Percentiles rank a stretch among this genome's conserved stretches.
Evolutionary conservation across 2,888 invertebrate species (phyloP).

Genomic region (Nomada ruficornis): DNA sequence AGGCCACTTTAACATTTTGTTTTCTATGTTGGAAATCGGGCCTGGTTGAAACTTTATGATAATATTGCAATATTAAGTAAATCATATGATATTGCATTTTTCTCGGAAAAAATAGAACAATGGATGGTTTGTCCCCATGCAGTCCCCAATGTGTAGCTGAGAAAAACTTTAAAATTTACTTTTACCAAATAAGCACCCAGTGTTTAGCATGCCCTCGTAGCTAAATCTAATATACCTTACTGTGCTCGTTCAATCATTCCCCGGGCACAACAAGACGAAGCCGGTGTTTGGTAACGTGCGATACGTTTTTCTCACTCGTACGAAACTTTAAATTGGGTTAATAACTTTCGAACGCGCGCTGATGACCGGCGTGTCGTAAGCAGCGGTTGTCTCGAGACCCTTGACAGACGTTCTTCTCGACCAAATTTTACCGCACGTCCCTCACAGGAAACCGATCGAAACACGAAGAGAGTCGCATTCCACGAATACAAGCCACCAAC

Average conservation of each 20-base stretch:
- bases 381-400: slow-evolving; percentile 18
- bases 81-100: no score
- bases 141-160: no score
- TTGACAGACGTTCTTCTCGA: slow-evolving; percentile 52
- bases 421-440: slow-evolving; percentile 61
- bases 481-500: slow-evolving; percentile 76
- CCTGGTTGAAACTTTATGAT: no score
- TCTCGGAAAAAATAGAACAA: no score
- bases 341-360: slow-evolving; percentile 37
- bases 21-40: no score
- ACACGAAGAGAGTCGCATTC: slow-evolving; percentile 79
- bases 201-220: slow-evolving; percentile 11
- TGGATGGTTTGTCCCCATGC: no score
- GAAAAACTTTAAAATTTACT: no score
- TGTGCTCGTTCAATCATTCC: not conserved
- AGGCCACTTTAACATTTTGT: no score
- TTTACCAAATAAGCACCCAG: no score
- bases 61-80: no score
- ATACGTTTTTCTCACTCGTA: not conserved
- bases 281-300: not conserved
- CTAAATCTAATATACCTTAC: slow-evolving; percentile 3
- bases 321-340: slow-evolving; percentile 31
- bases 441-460: slow-evolving; percentile 70
- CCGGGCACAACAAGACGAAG: not conserved
- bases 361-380: slow-evolving; percentile 41